Percentiles rank a stretch among this genome's conserved stretches.
phyloP scores from a whole-genome alignment of 2,888 invertebrate species.

The Bugula neritina region DNA sequence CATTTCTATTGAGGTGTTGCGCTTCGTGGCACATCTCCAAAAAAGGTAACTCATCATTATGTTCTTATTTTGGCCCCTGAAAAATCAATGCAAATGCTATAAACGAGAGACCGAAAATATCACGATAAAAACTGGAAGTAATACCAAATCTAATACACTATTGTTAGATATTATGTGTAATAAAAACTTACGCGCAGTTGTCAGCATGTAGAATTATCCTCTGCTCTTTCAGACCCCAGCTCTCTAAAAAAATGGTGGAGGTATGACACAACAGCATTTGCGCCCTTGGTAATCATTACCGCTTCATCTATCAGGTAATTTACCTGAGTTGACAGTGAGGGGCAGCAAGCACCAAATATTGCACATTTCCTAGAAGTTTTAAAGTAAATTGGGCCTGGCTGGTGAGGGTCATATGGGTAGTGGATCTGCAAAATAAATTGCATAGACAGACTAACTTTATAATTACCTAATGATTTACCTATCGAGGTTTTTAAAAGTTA shows the following conservation, averaged over 20 bases:
- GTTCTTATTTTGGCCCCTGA: not conserved
- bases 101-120: not conserved
- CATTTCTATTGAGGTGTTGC: not conserved
- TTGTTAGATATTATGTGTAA: no score
- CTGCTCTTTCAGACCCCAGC: constrained; percentile 31
- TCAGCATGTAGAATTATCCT: constrained; percentile 31
- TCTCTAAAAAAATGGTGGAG: constrained; percentile 32
- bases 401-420: constrained; percentile 33
- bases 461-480: no score
- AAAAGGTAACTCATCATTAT: not conserved
- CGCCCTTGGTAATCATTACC: constrained; percentile 30
- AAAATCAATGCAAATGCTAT: not conserved
- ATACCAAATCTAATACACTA: not conserved
- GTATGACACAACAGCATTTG: constrained; percentile 32
- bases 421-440: constrained; percentile 32
- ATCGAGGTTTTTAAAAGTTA: no score
- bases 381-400: constrained; percentile 36
- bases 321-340: constrained; percentile 29
- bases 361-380: constrained; percentile 34
- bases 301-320: constrained; percentile 35
- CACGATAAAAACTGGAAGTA: not conserved
- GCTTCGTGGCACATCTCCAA: constrained; percentile 23
- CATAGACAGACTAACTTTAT: no score
- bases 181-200: constrained; percentile 32
- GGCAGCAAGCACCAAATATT: constrained; percentile 33